Conservation (phyloP, 2,888 invertebrate species). For the Heterodera filipjevi region DNA sequence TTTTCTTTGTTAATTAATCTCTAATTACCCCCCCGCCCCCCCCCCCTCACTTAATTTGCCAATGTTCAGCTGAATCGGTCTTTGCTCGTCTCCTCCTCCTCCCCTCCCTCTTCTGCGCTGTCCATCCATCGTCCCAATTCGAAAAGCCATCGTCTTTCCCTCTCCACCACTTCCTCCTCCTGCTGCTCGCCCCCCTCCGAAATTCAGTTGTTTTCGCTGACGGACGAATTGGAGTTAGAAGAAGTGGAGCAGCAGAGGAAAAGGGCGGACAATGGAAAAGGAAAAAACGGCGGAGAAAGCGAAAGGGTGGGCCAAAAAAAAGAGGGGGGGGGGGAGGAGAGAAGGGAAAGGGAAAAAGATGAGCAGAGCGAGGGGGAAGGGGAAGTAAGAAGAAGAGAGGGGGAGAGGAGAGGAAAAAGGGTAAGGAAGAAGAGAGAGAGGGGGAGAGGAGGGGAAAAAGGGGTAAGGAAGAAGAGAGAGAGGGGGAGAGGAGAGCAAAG, state of each 20-base stretch:
- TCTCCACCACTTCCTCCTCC: not conserved
- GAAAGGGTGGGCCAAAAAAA: not conserved
- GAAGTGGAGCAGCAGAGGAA: not conserved
- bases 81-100: not conserved
- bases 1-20: too few relatives aligned
- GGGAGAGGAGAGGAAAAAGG: not conserved
- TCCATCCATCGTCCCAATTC: not conserved
- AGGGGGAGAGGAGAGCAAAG: not conserved
- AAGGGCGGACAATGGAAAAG: not conserved
- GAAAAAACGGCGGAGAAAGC: not conserved
- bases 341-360: not conserved
- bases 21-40: too few relatives aligned
- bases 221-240: not conserved
- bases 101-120: not conserved
- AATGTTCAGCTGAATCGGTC: conserved; percentile 3
- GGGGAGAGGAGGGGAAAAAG: not conserved
- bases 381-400: not conserved
- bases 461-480: not conserved
- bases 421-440: not conserved
- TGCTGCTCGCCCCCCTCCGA: not conserved
- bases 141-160: not conserved
- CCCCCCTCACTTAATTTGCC: too few relatives aligned
- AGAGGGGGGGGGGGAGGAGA: not conserved
- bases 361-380: too few relatives aligned
- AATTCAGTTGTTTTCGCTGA: conserved; percentile 3